phyloP scores from a whole-genome alignment of 2,888 invertebrate species.

The Cerastis rubricosa region DNA sequence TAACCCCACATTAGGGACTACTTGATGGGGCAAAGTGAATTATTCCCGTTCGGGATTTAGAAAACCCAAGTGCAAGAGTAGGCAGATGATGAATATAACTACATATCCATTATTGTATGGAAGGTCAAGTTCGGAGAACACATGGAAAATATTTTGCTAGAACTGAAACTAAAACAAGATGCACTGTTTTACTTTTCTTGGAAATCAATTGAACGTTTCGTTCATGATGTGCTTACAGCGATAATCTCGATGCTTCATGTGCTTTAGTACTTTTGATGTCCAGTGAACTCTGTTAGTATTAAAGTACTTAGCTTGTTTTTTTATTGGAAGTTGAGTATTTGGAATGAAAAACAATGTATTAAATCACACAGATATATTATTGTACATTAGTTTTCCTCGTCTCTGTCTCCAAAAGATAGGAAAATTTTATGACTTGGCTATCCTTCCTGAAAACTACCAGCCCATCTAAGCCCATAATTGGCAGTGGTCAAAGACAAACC shows the following conservation, averaged over 20 bases:
- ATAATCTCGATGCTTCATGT: conserved; percentile 59
- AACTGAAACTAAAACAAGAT: conserved; percentile 76
- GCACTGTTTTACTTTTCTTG: conserved; percentile 75
- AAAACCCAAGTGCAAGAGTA: neutral
- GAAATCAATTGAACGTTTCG: conserved; percentile 69
- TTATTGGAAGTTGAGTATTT: neutral
- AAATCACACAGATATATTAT: neutral
- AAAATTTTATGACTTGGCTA: neutral
- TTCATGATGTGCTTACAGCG: conserved; percentile 49
- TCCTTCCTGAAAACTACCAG: neutral
- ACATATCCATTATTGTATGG: conserved; percentile 3
- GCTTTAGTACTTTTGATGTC: conserved; percentile 45
- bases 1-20: neutral
- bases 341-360: neutral
- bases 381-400: neutral
- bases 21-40: neutral
- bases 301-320: conserved; percentile 1
- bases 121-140: conserved; percentile 79
- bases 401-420: neutral
- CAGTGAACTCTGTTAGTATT: conserved; percentile 12
- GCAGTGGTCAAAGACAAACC: neutral
- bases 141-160: conserved; percentile 69
- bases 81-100: neutral
- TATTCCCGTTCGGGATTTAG: neutral
- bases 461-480: neutral